Evolutionary conservation across 2,888 invertebrate species (phyloP), one percentile per base, ranked within the genome.

Genomic region (Cotesia congregata): DNA sequence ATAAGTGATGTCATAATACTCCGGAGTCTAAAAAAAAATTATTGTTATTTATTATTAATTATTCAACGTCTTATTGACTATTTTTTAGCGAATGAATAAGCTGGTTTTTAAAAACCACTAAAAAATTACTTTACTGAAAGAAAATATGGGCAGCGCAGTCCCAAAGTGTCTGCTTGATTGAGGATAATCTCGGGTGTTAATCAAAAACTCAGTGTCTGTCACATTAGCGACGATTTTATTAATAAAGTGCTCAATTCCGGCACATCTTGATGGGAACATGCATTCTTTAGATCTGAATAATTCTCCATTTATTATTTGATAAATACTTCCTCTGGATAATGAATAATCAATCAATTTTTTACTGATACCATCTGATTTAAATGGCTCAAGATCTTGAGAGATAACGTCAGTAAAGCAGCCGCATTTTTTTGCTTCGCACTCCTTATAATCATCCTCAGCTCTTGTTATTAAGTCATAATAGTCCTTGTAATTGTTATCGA

Each of bases 131-230:
- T 98, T 98, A 88, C 98, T 98, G 88, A 99, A 99, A 1, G 98
- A 98, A 88, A 98, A 95, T n/a, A 98, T 93, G 12, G 98, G 98
- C 82, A 92, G 90, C 6, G 90, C 87, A 59, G 90, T 90, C 0
- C 92, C 92, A 91, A 92, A 93, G 74, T 91, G 90, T 81, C 90
- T 91, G 81, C 93, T 93, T 17, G 96, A 91, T 91, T 97, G 97
- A 3, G 98, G 98, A 95, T 97, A 98, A 90, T 98, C 98, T 77
- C 97, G 92, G 0, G 96, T 95, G 87, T 99, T 99, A 20, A 98
- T 89, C 12, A 96, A 91, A 78, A 98, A 90, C 88, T 98, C 98
- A 91, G 95, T 93, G 87, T 98, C 92, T 0, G 96, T 94, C 72
- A 98, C 88, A 79, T 93, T 92, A 5, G 92, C 88, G 64, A 95